These are phyloP conservation scores for Chrysocyon brachyurus DNA, from an alignment of 2,797 vertebrate genomes.

Conservation along the genomic window DNA sequence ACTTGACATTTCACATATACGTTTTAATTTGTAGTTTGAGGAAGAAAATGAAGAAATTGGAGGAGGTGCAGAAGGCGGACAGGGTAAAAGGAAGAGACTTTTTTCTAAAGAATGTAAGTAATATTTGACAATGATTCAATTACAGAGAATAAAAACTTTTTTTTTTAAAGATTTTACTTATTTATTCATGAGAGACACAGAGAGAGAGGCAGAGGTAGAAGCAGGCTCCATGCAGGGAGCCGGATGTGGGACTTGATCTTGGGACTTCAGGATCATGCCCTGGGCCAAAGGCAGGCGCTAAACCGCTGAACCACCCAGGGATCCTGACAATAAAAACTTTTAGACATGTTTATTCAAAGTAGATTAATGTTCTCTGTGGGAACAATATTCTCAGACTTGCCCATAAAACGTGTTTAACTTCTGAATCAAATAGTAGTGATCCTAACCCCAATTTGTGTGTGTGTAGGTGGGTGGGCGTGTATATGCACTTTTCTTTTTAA, in stretches of 20 bases:
- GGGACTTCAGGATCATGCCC: too few relatives aligned
- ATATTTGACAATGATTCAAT: not conserved
- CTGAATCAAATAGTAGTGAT: not conserved
- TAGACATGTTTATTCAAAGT: not conserved
- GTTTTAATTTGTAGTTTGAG: conserved; percentile 90
- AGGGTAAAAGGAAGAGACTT: conserved; percentile 96
- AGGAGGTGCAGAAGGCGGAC: conserved; percentile 93
- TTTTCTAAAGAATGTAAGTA: conserved; percentile 97
- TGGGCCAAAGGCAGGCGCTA: too few relatives aligned
- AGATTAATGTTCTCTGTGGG: not conserved
- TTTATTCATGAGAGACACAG: too few relatives aligned
- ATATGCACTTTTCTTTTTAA: not conserved
- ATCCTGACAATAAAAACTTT: not conserved
- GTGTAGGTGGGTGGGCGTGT: not conserved
- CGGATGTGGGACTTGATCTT: too few relatives aligned
- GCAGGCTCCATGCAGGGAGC: too few relatives aligned
- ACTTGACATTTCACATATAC: not conserved
- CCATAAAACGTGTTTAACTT: conserved; percentile 45
- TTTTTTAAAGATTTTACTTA: too few relatives aligned
- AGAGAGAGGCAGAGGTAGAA: too few relatives aligned
- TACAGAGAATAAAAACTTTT: not conserved
- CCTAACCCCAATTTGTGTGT: not conserved
- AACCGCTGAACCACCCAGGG: too few relatives aligned
- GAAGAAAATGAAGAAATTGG: conserved; percentile 95
- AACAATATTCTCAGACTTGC: conserved; percentile 42